These are phyloP conservation scores for Corythornis leucogaster DNA, from an alignment of 2,797 vertebrate genomes.

Conservation along the genomic window DNA sequence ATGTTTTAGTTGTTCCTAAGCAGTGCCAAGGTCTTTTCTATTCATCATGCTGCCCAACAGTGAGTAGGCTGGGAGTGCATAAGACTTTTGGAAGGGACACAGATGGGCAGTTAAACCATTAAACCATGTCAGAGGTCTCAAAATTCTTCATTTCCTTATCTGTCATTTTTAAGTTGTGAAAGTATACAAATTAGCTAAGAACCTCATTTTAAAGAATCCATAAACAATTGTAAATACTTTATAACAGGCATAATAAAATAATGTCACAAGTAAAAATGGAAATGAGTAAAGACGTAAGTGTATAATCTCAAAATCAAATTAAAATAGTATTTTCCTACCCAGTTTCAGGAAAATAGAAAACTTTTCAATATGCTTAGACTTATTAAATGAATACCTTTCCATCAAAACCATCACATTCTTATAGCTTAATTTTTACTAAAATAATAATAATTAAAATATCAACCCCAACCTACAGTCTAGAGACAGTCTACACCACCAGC, in stretches of 20 bases:
- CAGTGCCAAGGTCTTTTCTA: no score
- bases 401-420: neutral
- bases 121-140: neutral
- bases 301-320: neutral
- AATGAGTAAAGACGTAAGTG: neutral
- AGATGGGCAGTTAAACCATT: neutral
- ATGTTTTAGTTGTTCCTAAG: neutral
- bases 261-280: neutral
- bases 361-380: neutral
- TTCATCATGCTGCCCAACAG: no score
- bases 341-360: neutral
- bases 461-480: neutral
- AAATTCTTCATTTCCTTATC: neutral
- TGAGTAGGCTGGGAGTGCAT: no score
- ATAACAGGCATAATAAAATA: neutral
- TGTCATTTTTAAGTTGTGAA: neutral
- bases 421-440: neutral
- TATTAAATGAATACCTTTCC: neutral
- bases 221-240: neutral
- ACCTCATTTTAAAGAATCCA: neutral
- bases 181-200: neutral
- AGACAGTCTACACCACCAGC: neutral
- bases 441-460: neutral
- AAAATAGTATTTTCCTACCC: neutral
- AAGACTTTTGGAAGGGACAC: no score